phyloP scores from a whole-genome alignment of 2,888 invertebrate genomes.

The Iphiclides podalirius region DNA sequence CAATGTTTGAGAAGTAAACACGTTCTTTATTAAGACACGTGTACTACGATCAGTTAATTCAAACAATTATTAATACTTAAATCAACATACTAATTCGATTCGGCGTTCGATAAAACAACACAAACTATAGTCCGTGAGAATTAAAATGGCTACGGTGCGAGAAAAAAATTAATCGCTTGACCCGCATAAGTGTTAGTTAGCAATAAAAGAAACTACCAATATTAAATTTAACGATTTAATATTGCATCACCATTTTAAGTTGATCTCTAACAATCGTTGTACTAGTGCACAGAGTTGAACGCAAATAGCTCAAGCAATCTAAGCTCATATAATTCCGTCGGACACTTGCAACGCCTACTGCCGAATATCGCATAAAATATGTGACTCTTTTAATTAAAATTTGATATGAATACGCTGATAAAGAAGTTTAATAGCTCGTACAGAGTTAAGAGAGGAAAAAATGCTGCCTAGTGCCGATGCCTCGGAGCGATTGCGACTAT shows the following conservation, averaged over 20 bases:
- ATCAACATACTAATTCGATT: conserved; percentile 46
- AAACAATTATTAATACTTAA: conserved; percentile 52
- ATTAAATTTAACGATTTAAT: conserved; percentile 79
- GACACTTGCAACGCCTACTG: conserved; percentile 68
- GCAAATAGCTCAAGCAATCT: conserved; percentile 43
- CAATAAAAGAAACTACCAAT: conserved; percentile 76
- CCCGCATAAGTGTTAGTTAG: conserved; percentile 67
- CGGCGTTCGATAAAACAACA: conserved; percentile 40
- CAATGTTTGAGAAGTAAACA: no score
- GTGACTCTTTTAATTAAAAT: conserved; percentile 79
- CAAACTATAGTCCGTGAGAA: conserved; percentile 71
- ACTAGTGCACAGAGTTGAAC: conserved; percentile 32
- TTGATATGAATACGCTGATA: conserved; percentile 70
- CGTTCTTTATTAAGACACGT: conserved; percentile 4
- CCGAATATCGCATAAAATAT: conserved; percentile 76
- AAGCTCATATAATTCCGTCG: conserved; percentile 49
- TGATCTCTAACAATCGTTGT: conserved; percentile 44
- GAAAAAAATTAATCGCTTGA: conserved; percentile 63
- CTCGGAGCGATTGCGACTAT: conserved; percentile 37
- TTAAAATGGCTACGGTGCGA: conserved; percentile 57
- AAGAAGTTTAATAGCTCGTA: conserved; percentile 68
- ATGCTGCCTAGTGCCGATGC: conserved; percentile 38
- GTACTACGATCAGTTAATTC: conserved; percentile 31
- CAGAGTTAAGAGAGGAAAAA: conserved; percentile 43
- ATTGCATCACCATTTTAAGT: conserved; percentile 56